A percentile compares a stretch with the other conserved stretches of the same genome.
These are phyloP conservation scores for Malurus melanocephalus DNA, from an alignment of 2,113 vertebrate species.

Conservation along the genomic window DNA sequence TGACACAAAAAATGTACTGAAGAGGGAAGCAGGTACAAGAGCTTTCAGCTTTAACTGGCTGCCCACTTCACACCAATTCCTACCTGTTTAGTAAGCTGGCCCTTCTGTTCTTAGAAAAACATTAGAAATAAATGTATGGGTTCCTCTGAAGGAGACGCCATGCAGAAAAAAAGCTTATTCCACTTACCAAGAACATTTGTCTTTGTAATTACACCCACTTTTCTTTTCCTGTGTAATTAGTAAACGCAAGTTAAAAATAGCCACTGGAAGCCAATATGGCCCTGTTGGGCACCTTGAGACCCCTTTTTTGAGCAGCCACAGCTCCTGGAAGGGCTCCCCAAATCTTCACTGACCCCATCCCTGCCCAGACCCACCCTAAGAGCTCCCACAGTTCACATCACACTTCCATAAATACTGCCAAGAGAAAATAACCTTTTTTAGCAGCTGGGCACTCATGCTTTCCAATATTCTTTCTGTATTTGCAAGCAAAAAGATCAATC, in stretches of 20 bases:
- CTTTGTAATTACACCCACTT: conserved; percentile 20
- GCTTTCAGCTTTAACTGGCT: conserved; percentile 24
- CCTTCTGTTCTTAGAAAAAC: neutral
- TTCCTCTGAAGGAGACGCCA: neutral
- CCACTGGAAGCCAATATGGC: neutral
- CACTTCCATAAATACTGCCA: neutral
- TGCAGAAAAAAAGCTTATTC: conserved; percentile 23
- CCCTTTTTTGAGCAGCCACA: neutral
- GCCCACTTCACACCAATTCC: conserved; percentile 37
- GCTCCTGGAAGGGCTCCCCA: neutral
- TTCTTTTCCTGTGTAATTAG: conserved; percentile 10
- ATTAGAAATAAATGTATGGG: neutral
- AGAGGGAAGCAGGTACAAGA: neutral
- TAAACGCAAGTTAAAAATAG: conserved; percentile 37
- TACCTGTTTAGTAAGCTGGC: neutral
- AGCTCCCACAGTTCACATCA: neutral
- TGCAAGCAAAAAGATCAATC: neutral
- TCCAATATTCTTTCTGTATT: neutral
- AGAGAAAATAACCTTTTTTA: neutral
- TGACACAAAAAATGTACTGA: neutral
- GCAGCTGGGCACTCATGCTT: neutral
- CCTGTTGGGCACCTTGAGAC: neutral
- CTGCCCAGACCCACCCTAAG: neutral
- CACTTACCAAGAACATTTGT: conserved; percentile 25
- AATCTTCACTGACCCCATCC: rapidly evolving